Conservation (phyloP, 2,113 vertebrate species). For the Saccopteryx bilineata region DNA sequence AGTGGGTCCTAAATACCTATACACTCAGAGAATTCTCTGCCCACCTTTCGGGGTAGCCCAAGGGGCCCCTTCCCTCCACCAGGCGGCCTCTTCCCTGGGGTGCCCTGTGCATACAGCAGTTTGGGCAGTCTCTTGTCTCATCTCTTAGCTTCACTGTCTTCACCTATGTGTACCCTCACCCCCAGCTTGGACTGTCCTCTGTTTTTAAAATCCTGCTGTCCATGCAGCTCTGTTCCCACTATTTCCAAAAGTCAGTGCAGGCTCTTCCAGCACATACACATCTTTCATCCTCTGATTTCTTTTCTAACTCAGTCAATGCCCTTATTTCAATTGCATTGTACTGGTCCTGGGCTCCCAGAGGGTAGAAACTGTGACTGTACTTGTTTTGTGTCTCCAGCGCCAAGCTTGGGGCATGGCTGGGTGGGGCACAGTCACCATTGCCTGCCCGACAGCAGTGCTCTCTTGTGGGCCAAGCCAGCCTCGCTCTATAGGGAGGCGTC, state of each 20-base stretch:
- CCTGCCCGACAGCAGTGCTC: background rate
- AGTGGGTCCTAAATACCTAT: background rate
- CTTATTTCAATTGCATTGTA: background rate
- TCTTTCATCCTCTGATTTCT: background rate
- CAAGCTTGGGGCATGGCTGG: background rate
- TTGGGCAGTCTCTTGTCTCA: background rate
- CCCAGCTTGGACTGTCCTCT: background rate
- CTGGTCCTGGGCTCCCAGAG: background rate
- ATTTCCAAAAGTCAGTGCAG: background rate
- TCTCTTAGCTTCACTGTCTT: background rate
- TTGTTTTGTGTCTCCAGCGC: background rate
- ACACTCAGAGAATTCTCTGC: background rate
- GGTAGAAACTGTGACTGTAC: background rate
- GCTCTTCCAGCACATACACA: background rate
- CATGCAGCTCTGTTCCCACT: background rate
- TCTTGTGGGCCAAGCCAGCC: background rate
- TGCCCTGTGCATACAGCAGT: background rate
- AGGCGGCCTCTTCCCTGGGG: fast-evolving
- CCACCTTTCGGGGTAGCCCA: background rate
- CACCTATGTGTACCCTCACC: too few species aligned
- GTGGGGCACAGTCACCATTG: background rate
- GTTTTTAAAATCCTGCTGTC: background rate
- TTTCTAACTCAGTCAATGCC: background rate
- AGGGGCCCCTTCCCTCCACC: background rate
- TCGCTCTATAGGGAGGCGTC: background rate